Base-by-base conservation (phyloP, 2,113 vertebrate genomes). In the Lates calcarifer region DNA sequence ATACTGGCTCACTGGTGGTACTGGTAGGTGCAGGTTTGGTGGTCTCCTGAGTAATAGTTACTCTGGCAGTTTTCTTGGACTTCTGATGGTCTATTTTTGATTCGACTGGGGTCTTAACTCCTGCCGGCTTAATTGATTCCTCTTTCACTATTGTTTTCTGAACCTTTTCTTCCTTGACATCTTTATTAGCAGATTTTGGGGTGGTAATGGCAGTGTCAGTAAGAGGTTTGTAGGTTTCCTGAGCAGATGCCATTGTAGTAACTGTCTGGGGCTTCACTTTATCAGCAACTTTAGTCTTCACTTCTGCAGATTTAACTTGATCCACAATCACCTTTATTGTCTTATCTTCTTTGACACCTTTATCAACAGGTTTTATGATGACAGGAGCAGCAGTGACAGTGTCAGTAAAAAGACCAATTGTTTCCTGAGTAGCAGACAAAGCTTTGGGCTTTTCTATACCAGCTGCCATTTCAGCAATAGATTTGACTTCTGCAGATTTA, bases 331-430 rank as follows among this genome's bases (percentile, higher is more conserved):
- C 14, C 70, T 79, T 85, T 37, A 67, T 84, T 11, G 68, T 9
- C 67, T 74, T 75, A 9, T 74, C 81, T 61, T 85, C 80, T 67
- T 57, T 87, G 22, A 63, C 10, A 7, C 79, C 64, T 24, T n/a
- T n/a, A n/a, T n/a, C n/a, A n/a, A n/a, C n/a, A n/a, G n/a, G n/a
- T n/a, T n/a, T n/a, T n/a, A n/a, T n/a, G n/a, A n/a, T n/a, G n/a
- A n/a, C n/a, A n/a, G n/a, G n/a, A n/a, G n/a, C n/a, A n/a, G n/a
- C n/a, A n/a, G n/a, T n/a, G n/a, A n/a, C n/a, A n/a, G n/a, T n/a
- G n/a, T n/a, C n/a, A n/a, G n/a, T n/a, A n/a, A n/a, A n/a, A n/a
- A n/a, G n/a, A n/a, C n/a, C n/a, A n/a, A n/a, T n/a, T n/a, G n/a
- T n/a, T n/a, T n/a, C n/a, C n/a, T n/a, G n/a, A n/a, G n/a, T n/a